These are phyloP conservation scores for Cylas formicarius DNA, from an alignment of 1,140 invertebrate species.

Conservation along the genomic window DNA sequence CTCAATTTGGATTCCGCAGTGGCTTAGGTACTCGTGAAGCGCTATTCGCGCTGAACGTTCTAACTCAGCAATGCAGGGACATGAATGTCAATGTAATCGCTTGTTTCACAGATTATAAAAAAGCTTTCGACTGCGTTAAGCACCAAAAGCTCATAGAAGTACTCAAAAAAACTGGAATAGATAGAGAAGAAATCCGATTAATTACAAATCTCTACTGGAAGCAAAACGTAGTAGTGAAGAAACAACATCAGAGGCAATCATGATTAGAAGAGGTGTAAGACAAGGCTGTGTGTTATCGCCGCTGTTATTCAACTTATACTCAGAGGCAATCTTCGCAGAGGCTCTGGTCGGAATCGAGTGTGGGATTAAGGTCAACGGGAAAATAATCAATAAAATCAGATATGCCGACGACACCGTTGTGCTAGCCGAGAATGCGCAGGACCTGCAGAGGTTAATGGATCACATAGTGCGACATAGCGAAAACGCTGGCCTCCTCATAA, in stretches of 20 bases:
- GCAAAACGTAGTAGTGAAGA: constrained; percentile 9
- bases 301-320: constrained; percentile 15
- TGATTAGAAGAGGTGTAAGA: constrained; percentile 9
- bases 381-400: too few species aligned
- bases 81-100: constrained; percentile 12
- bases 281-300: constrained; percentile 15
- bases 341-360: too few species aligned
- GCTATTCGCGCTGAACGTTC: constrained; percentile 11
- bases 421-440: too few species aligned
- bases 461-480: too few species aligned
- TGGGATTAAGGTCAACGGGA: too few species aligned
- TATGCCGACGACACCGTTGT: too few species aligned
- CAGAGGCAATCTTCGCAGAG: constrained; percentile 12
- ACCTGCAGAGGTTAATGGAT: too few species aligned
- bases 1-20: constrained; percentile 13
- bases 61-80: constrained; percentile 7
- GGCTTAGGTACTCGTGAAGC: constrained; percentile 12
- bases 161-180: constrained; percentile 8
- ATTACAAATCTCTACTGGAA: constrained; percentile 14
- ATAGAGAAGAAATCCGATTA: constrained; percentile 2
- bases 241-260: constrained; percentile 10
- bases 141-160: constrained; percentile 13
- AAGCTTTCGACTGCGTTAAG: constrained; percentile 14
- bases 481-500: too few species aligned
- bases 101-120: constrained; percentile 10